Base-by-base conservation (phyloP, 2,113 vertebrate genomes). In the Callaeas wilsoni region DNA sequence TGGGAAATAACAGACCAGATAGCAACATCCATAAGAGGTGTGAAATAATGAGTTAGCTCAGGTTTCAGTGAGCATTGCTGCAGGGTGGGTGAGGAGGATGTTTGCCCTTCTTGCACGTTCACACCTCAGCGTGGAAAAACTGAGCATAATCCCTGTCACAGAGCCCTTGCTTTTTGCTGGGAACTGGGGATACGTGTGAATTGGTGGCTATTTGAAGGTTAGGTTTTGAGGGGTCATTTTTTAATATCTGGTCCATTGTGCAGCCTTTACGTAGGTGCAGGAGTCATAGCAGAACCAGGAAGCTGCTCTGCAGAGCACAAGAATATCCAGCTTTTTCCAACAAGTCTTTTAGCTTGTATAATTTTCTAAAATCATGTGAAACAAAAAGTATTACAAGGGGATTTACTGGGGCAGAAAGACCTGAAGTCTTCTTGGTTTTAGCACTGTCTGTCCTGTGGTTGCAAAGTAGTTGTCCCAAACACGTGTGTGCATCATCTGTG, bases 401-500 rank as follows among this genome's bases (percentile, higher is more conserved):
- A 64, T 68, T 88, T 75, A 42, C 6, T 0, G 1, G 46, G 16
- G 10, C 15, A 69, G 44, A 53, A 60, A 25, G 56, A 62, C 30
- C 27, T 30, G 42, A 75, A n/a, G 33, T 59, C 23, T 0, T 63
- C 33, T 39, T 76, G 41, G 22, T 7, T 85, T 71, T 82, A 90
- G 57, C n/a, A 30, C 30, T 6, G 4, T 64, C 14, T 9, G 10
- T 39, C 49, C 53, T 60, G 39, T 59, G 35, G 21, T 55, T 8
- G 1, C 27, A 14, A 59, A 59, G 65, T 10, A 37, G 39, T 49
- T 71, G 30, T 15, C 27, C 26, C 32, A 46, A 52, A 30, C 30
- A 7, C 1, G 0, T 4, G 21, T 3, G 1, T 1, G 0, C 23
- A 2, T 60, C 5, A 1, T 49, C 41, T 73, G 33, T 18, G 39